Percentiles rank a stretch among this genome's conserved stretches.
Conservation (phyloP, 2,888 invertebrate species). For the Polia nebulosa region DNA sequence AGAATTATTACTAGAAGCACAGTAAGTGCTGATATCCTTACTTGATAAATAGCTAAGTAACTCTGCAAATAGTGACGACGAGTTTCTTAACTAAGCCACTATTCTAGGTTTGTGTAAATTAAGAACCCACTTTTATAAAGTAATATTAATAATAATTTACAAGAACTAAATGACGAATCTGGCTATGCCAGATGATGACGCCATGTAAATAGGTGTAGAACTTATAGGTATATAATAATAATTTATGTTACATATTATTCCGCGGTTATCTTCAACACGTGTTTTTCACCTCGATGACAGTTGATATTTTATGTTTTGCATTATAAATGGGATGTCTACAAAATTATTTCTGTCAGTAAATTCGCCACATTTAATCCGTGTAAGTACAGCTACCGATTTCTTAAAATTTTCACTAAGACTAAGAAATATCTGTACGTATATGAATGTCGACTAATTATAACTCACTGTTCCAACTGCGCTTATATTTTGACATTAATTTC, state of each 20-base stretch:
- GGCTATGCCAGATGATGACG: not conserved
- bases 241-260: not conserved
- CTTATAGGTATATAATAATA: not conserved
- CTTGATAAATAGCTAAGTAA: not conserved
- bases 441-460: too few relatives aligned
- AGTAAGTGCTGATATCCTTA: slow-evolving; percentile 17
- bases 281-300: not conserved
- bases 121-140: not conserved
- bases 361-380: not conserved
- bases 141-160: not conserved
- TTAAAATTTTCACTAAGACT: not conserved
- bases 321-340: not conserved
- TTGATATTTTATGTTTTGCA: not conserved
- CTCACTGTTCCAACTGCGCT: not conserved
- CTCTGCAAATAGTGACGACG: slow-evolving; percentile 9
- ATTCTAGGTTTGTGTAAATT: not conserved
- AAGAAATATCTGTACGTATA: not conserved
- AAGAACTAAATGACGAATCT: too few relatives aligned
- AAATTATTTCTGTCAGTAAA: not conserved
- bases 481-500: not conserved
- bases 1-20: slow-evolving; percentile 13
- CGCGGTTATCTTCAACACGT: not conserved
- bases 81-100: too few relatives aligned
- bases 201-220: not conserved
- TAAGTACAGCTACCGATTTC: not conserved